These are phyloP conservation scores for Elmis aenea DNA, from an alignment of 2,888 invertebrate species.

Conservation along the genomic window DNA sequence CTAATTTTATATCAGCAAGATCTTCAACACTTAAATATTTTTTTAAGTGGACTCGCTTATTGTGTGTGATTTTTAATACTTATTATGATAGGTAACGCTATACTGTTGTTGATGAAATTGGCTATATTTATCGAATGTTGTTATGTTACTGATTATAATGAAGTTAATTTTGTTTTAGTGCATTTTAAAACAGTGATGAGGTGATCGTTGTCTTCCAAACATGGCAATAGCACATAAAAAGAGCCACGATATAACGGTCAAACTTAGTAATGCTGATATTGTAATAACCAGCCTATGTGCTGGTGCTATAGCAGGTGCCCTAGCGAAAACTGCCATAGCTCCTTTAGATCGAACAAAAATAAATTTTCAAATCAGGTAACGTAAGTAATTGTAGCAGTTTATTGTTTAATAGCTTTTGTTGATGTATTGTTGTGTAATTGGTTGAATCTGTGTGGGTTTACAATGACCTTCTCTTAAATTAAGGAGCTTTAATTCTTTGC, in stretches of 20 bases:
- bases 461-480: too few species aligned
- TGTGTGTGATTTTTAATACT: too few species aligned
- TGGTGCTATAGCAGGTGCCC: conserved; percentile 90
- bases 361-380: conserved; percentile 85
- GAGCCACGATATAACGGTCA: conserved; percentile 14
- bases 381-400: conserved; percentile 27
- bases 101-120: too few species aligned
- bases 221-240: conserved; percentile 23
- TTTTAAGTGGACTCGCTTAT: too few species aligned
- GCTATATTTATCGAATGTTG: too few species aligned
- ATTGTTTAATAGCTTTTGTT: conserved; percentile 8
- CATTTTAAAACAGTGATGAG: conserved; percentile 21
- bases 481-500: too few species aligned
- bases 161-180: conserved; percentile 10
- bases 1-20: too few species aligned
- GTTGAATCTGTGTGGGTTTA: too few species aligned
- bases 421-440: too few species aligned
- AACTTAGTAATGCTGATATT: conserved; percentile 52
- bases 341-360: conserved; percentile 98
- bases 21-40: too few species aligned
- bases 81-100: too few species aligned
- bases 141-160: too few species aligned
- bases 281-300: conserved; percentile 80
- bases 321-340: conserved; percentile 94
- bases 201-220: conserved; percentile 24